A percentile compares a stretch with the other conserved stretches of the same genome.
Conservation (phyloP, 2,888 invertebrate genomes). For the Rugalucina vietnamica region DNA sequence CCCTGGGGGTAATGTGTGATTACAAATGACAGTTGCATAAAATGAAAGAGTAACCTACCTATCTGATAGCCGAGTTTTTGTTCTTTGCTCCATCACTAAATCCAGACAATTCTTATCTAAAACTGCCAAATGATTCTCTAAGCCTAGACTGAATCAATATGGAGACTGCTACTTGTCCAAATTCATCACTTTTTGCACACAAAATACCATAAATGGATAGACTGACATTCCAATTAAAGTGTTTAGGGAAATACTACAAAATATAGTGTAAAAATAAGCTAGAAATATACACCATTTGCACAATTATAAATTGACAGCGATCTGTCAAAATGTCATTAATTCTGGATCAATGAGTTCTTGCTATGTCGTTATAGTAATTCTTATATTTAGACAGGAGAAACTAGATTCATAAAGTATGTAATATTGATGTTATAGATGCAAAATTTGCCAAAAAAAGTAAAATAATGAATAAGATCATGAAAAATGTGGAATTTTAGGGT, state of each 20-base stretch:
- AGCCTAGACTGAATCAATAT: neutral
- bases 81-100: neutral
- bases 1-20: no score
- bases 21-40: no score
- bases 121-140: no score
- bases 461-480: no score
- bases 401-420: no score
- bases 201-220: neutral
- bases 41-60: neutral
- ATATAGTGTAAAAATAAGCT: neutral
- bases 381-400: no score
- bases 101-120: no score
- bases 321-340: neutral
- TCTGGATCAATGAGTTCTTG: neutral
- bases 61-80: neutral
- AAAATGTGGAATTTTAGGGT: no score
- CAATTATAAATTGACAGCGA: neutral
- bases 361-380: neutral
- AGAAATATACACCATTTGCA: neutral
- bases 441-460: no score
- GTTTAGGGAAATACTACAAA: neutral
- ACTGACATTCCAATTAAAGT: slow-evolving; percentile 3
- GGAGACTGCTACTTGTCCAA: neutral
- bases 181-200: neutral
- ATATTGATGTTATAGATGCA: no score